Base-by-base conservation (phyloP, 2,113 vertebrate species). In the Gallinago undulata region DNA sequence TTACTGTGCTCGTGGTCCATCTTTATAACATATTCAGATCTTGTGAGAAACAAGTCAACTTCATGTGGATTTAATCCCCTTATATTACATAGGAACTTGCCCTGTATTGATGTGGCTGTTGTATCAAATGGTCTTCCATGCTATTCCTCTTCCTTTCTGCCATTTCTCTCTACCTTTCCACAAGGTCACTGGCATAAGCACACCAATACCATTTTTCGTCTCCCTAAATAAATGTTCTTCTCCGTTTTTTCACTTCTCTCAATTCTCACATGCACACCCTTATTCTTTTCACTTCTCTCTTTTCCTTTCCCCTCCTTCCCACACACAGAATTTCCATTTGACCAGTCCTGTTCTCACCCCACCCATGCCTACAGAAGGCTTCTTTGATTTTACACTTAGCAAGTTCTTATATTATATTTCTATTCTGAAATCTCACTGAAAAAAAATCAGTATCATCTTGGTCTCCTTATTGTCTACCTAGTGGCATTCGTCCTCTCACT, bases 381-480 rank as follows among this genome's bases (percentile, higher is more conserved):
- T 81, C 14, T 62, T 69, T 87, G n/a, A 83, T 70, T 74, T 85
- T 74, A 62, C 16, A 59, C 6, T 80, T 67, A 41, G 35, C 33
- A 76, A 76, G 35, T 64, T 81, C 41, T 23, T 72, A 15, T 62
- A 84, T 39, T 31, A 64, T 35, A 91, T 51, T 89, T 68, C 6
- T 62, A 24, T 62, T 85, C 82, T 53, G 41, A 72, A 81, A 75
- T 11, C 25, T 90, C 25, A 4, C 13, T 62, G 67, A 68, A 51
- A 91, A 51, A 91, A 60, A 68, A 87, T 35, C 50, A 73, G 17
- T 55, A 69, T 86, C 35, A 69, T 50, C 43, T 63, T 27, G 7
- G 9, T 6, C 73, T 83, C 48, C 24, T n/a, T 68, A 64, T 84
- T 81, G 41, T 57, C 73, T 98, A 98, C 98, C 98, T 98, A 98